These are phyloP conservation scores for Hartigia nigra DNA, from an alignment of 2,888 invertebrate genomes.

Conservation along the genomic window DNA sequence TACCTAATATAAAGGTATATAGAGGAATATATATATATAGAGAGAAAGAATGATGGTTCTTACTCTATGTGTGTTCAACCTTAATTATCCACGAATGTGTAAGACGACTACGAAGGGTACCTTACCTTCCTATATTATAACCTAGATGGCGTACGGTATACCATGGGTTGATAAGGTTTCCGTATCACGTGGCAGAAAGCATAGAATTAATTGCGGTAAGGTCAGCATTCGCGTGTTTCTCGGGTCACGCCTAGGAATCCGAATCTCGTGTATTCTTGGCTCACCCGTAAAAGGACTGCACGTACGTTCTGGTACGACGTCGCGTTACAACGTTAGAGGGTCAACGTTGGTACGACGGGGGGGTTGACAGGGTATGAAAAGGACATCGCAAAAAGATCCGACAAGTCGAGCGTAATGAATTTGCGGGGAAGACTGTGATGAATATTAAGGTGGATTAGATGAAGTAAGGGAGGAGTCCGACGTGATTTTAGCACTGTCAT, in stretches of 20 bases:
- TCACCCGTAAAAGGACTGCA: background rate
- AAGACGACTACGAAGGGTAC: background rate
- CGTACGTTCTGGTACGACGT: background rate
- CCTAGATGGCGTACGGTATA: background rate
- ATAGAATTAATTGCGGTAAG: background rate
- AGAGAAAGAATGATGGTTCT: too few relatives aligned
- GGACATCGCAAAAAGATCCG: background rate
- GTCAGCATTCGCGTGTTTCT: background rate
- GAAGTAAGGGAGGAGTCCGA: background rate
- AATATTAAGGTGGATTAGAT: background rate
- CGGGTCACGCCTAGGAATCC: background rate
- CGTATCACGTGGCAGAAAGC: background rate
- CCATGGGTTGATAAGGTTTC: background rate
- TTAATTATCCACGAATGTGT: background rate
- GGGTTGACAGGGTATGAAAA: background rate
- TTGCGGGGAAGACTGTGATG: background rate
- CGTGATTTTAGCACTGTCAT: slow-evolving; percentile 9
- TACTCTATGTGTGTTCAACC: too few relatives aligned
- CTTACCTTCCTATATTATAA: background rate
- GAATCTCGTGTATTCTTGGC: background rate
- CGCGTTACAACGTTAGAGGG: background rate
- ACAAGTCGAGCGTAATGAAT: background rate
- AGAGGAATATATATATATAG: too few relatives aligned
- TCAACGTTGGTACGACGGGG: background rate
- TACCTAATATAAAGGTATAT: too few relatives aligned